Base-by-base conservation (phyloP, 1,140 invertebrate species). In the Acromyrmex charruanus region DNA sequence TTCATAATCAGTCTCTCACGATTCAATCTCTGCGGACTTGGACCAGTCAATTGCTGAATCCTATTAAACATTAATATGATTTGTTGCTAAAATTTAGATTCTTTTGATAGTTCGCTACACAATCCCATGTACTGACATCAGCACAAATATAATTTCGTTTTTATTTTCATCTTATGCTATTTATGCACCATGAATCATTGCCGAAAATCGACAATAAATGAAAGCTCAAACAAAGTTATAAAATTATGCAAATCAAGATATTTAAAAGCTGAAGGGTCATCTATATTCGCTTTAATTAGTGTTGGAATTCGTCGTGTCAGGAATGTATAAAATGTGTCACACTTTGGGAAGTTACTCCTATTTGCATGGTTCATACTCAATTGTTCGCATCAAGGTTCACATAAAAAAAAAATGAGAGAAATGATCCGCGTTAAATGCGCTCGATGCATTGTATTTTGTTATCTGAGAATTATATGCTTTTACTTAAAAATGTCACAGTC, bases 251-350 rank as follows among this genome's bases (percentile, higher is more conserved):
- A 65, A 66, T 80, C 4, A 44, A 39, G 14, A 44, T 39, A n/a
- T 81, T 69, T 44, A 53, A 58, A 58, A 71, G n/a, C 53, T 58
- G 9, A 5, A 10, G 16, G 1, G 2, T 18, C 9, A 44, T 44
- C 39, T 58, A n/a, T 44, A 49, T 28, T 35, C 16, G 31, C 35
- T 69, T 81, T 63, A 75, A 89, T 90, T 80, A 28, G 31, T 25
- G 25, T 55, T 65, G 88, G 86, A 87, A 90, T 89, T 88, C 4
- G 59, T 68, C 35, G 71, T 21, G 79, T 65, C 0, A 65, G 71
- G 75, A 90, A 89, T 89, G 69, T 51, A 31, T 39, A 84, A 88
- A 89, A 90, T 84, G 79, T 86, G 68, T 89, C 68, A 31, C 9
- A 65, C 44, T 51, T 63, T 55, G 16, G 44, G 31, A 35, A 63